A percentile compares a stretch with the other conserved stretches of the same genome.
Conservation (phyloP, 2,888 invertebrate species). For the Epinotia brunnichana region DNA sequence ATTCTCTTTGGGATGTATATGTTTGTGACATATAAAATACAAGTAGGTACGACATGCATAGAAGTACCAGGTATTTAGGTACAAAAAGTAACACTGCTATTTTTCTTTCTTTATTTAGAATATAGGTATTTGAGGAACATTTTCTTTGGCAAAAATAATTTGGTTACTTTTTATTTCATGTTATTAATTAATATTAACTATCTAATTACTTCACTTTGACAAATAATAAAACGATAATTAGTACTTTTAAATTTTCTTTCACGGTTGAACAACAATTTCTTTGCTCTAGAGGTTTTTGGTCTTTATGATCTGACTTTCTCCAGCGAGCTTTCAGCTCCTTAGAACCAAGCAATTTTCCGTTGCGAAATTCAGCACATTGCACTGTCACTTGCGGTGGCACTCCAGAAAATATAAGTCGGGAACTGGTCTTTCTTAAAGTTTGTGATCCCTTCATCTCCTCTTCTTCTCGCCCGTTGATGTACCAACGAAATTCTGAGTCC, state of each 20-base stretch:
- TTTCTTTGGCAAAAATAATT: conserved; percentile 30
- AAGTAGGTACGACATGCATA: no score
- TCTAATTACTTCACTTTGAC: neutral
- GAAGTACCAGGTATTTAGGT: neutral
- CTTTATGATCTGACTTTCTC: conserved; percentile 54
- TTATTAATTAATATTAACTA: neutral
- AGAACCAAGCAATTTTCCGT: conserved; percentile 75
- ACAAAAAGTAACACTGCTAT: neutral
- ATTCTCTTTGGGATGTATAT: no score
- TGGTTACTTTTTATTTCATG: neutral
- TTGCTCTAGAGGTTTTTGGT: conserved; percentile 57
- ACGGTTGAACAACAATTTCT: conserved; percentile 49
- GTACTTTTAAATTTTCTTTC: conserved; percentile 7
- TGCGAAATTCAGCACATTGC: conserved; percentile 79
- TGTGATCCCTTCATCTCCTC: conserved; percentile 62
- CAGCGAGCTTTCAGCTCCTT: conserved; percentile 65
- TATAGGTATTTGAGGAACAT: conserved; percentile 31
- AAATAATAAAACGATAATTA: conserved; percentile 24
- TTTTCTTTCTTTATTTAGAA: conserved; percentile 21
- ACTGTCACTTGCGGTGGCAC: conserved; percentile 76
- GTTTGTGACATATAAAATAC: no score
- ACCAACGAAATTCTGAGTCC: conserved; percentile 72
- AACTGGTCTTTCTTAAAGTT: conserved; percentile 60
- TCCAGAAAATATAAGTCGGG: conserved; percentile 69
- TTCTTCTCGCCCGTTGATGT: conserved; percentile 69